Evolutionary conservation across 2,888 invertebrate species (phyloP).

Genomic region (Diabrotica balteata): DNA sequence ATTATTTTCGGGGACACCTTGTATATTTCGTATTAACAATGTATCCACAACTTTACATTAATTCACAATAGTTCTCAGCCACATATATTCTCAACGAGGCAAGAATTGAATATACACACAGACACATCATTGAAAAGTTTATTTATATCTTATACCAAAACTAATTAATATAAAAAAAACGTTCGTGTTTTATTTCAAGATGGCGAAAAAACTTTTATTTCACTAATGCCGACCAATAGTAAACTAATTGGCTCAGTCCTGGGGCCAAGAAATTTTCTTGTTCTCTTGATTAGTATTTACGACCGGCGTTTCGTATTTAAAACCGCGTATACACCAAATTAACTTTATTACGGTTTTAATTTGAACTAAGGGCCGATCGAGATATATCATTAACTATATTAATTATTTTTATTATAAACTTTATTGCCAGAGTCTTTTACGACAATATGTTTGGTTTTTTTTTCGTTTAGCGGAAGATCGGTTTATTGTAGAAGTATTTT

Average conservation of each 20-base stretch:
- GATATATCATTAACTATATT: neutral
- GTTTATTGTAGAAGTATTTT: too few species aligned
- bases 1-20: too few species aligned
- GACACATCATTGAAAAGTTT: too few species aligned
- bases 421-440: too few species aligned
- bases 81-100: too few species aligned
- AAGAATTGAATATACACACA: too few species aligned
- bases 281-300: slow-evolving; percentile 37
- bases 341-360: slow-evolving; percentile 52
- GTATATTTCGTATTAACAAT: too few species aligned
- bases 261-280: slow-evolving; percentile 26
- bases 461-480: too few species aligned
- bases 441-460: too few species aligned
- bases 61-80: too few species aligned
- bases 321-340: slow-evolving; percentile 41
- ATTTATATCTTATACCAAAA: neutral
- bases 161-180: neutral
- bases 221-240: slow-evolving; percentile 40
- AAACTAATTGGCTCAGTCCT: slow-evolving; percentile 41
- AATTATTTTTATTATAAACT: slow-evolving; percentile 6
- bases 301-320: slow-evolving; percentile 35
- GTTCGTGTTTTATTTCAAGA: slow-evolving; percentile 27
- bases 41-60: too few species aligned
- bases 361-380: slow-evolving; percentile 33
- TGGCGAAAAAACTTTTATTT: slow-evolving; percentile 38